A percentile compares a stretch with the other conserved stretches of the same genome.
These are phyloP conservation scores for Drosophila nigromelanica DNA, from an alignment of 1,140 invertebrate genomes.

Conservation along the genomic window DNA sequence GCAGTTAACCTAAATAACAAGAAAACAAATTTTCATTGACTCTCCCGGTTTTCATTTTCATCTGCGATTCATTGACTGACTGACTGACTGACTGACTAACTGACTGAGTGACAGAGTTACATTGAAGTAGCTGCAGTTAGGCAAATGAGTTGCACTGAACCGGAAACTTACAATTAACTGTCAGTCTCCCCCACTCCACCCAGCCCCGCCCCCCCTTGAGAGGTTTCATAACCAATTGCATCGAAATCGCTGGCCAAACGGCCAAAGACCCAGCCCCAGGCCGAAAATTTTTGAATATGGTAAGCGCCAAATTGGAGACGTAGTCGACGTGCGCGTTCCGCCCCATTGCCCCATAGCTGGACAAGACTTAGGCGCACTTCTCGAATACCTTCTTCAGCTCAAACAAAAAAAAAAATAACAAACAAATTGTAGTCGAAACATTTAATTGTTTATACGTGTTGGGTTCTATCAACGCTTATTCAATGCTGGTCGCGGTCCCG, in stretches of 20 bases:
- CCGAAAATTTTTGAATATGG: constrained; percentile 62
- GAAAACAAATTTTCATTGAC: constrained; percentile 38
- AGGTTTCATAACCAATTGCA: constrained; percentile 69
- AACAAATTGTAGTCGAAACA: too few relatives aligned
- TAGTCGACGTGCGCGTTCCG: constrained; percentile 54
- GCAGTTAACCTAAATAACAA: constrained; percentile 57
- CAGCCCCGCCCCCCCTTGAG: neutral
- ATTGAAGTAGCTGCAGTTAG: constrained; percentile 46
- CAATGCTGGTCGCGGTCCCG: constrained; percentile 14
- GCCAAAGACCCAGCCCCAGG: constrained; percentile 8
- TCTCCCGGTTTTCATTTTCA: constrained; percentile 69
- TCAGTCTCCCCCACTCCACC: constrained; percentile 13
- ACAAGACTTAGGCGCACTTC: constrained; percentile 67
- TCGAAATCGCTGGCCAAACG: constrained; percentile 22
- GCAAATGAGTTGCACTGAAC: constrained; percentile 73
- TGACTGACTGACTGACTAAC: constrained; percentile 41
- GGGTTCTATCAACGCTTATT: constrained; percentile 68
- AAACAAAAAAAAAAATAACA: constrained; percentile 4
- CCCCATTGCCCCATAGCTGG: constrained; percentile 54
- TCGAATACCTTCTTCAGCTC: constrained; percentile 52
- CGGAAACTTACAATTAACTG: constrained; percentile 77
- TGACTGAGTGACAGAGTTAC: constrained; percentile 36
- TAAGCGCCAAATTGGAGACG: constrained; percentile 50
- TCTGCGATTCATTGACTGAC: constrained; percentile 37
- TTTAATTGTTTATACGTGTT: constrained; percentile 71